Evolutionary conservation across 1,140 invertebrate genomes (phyloP).

Genomic region (Grapholita molesta): DNA sequence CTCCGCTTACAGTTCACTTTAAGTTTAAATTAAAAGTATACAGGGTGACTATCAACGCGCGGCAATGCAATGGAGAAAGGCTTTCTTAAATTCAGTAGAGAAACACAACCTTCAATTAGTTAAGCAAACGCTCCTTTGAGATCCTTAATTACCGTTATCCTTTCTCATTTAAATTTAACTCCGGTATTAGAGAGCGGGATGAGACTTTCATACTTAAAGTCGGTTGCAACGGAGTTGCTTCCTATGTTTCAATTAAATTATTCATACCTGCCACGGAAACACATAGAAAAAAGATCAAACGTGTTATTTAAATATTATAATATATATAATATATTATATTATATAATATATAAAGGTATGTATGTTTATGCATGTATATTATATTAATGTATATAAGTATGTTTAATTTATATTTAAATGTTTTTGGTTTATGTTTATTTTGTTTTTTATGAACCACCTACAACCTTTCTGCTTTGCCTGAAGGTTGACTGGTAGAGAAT

Average conservation of each 20-base stretch:
- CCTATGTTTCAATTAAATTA: neutral
- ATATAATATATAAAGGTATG: too few species aligned
- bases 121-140: constrained; percentile 28
- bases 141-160: constrained; percentile 37
- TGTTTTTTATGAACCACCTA: too few species aligned
- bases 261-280: neutral
- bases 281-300: too few species aligned
- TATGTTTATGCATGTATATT: too few species aligned
- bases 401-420: too few species aligned
- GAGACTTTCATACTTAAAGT: neutral
- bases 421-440: too few species aligned
- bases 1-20: neutral
- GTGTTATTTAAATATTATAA: too few species aligned
- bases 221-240: too few species aligned
- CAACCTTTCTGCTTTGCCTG: too few species aligned
- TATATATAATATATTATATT: too few species aligned
- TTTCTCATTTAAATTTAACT: constrained; percentile 39
- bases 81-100: constrained; percentile 22
- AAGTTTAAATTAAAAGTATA: neutral
- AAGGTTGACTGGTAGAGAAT: too few species aligned
- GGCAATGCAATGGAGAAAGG: neutral
- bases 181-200: constrained; percentile 20
- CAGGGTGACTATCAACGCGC: neutral
- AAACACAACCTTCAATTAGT: constrained; percentile 38
- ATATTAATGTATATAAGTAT: too few species aligned